Evolutionary conservation across 2,113 vertebrate genomes (phyloP).

Genomic region (Myotis lucifugus): DNA sequence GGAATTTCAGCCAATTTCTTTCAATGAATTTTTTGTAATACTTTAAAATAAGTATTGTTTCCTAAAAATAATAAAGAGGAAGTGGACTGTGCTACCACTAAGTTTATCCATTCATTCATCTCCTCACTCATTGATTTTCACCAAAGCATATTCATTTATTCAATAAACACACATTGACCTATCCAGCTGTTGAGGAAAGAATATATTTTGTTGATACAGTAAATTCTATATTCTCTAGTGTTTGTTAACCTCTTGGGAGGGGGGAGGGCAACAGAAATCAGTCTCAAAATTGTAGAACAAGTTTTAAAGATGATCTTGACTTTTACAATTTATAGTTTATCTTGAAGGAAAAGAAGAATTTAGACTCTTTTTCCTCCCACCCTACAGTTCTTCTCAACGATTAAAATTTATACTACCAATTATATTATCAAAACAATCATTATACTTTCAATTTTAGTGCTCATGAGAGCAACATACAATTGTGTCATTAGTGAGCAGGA

Average conservation of each 20-base stretch:
- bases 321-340: neutral
- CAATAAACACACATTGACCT: neutral
- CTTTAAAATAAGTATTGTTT: neutral
- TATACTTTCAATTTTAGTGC: neutral
- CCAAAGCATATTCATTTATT: conserved; percentile 16
- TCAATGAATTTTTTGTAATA: neutral
- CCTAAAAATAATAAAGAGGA: conserved; percentile 28
- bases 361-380: neutral
- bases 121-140: neutral
- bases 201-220: neutral
- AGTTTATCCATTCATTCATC: neutral
- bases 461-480: neutral
- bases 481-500: neutral
- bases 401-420: neutral
- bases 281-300: neutral
- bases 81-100: neutral
- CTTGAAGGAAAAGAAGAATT: neutral
- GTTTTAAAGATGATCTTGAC: neutral
- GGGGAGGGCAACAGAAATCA: neutral
- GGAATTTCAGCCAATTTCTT: neutral
- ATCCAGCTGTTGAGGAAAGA: neutral
- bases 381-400: neutral
- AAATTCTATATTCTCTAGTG: neutral
- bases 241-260: neutral
- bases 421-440: conserved; percentile 23